These are phyloP conservation scores for Parnassius glacialis DNA, from an alignment of 2,888 invertebrate genomes.

Conservation along the genomic window DNA sequence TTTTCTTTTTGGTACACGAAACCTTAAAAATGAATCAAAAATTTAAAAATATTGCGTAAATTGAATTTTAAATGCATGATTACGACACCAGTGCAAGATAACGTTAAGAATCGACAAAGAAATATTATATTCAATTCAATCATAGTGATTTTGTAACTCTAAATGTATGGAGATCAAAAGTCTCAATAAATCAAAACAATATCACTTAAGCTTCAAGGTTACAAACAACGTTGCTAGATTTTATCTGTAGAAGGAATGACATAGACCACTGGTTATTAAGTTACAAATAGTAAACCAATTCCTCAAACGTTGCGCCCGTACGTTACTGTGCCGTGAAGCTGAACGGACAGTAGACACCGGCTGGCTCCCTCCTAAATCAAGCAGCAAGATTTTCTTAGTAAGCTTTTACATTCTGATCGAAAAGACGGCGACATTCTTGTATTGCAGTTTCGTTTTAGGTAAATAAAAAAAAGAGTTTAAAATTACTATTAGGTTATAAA, in stretches of 20 bases:
- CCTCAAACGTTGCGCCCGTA: conserved; percentile 21
- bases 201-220: not conserved
- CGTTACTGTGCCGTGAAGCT: conserved; percentile 17
- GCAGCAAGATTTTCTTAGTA: conserved; percentile 35
- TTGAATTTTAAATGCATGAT: no score
- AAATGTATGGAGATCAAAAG: no score
- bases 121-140: no score
- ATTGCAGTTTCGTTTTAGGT: conserved; percentile 1
- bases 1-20: no score
- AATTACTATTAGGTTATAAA: no score
- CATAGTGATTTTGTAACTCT: no score
- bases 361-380: conserved; percentile 35
- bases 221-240: not conserved
- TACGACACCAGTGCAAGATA: no score
- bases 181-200: not conserved
- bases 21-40: no score
- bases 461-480: not conserved
- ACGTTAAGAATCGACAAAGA: no score
- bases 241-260: conserved; percentile 9
- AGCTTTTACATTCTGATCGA: conserved; percentile 16
- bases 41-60: no score
- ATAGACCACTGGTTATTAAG: conserved; percentile 25
- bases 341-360: conserved; percentile 32
- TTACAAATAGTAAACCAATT: conserved; percentile 32
- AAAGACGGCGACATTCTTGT: conserved; percentile 2